phyloP scores from a whole-genome alignment of 2,113 vertebrate species.

The Mugil cephalus region DNA sequence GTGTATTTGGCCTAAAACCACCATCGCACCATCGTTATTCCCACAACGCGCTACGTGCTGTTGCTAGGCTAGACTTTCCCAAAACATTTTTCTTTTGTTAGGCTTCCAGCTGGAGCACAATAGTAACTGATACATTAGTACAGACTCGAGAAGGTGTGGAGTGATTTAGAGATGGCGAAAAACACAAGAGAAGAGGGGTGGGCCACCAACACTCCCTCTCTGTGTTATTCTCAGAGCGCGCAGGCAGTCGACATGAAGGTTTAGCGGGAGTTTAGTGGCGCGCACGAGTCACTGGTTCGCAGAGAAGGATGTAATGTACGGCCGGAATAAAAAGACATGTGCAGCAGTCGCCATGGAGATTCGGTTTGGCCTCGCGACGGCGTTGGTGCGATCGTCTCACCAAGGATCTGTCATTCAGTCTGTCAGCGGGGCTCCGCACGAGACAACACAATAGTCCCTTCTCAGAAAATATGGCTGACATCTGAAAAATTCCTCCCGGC shows the following conservation, averaged over 20 bases:
- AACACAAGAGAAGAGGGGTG: neutral
- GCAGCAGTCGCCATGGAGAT: conserved; percentile 69
- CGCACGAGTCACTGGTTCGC: neutral
- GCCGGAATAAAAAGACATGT: conserved; percentile 18
- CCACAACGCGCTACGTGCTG: neutral
- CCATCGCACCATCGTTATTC: neutral
- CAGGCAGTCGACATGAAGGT: conserved; percentile 14
- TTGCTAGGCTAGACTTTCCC: conserved; percentile 23
- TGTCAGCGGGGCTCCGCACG: conserved; percentile 54
- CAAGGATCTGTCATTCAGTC: conserved; percentile 68
- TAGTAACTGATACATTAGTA: conserved; percentile 33
- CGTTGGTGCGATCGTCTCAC: conserved; percentile 53
- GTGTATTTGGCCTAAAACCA: too few species aligned
- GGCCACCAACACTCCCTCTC: neutral
- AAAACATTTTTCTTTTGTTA: conserved; percentile 38
- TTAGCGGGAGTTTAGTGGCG: conserved; percentile 26
- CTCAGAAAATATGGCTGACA: conserved; percentile 61
- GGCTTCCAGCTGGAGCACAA: conserved; percentile 44
- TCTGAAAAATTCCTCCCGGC: conserved; percentile 55
- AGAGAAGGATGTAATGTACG: conserved; percentile 15
- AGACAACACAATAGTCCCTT: conserved; percentile 55
- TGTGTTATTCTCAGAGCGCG: neutral
- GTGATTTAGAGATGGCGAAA: too few species aligned
- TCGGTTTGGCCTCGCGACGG: conserved; percentile 62
- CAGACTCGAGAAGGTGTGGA: neutral